These are phyloP conservation scores for Euura saliciscinereae DNA, from an alignment of 1,140 invertebrate genomes.

Conservation along the genomic window DNA sequence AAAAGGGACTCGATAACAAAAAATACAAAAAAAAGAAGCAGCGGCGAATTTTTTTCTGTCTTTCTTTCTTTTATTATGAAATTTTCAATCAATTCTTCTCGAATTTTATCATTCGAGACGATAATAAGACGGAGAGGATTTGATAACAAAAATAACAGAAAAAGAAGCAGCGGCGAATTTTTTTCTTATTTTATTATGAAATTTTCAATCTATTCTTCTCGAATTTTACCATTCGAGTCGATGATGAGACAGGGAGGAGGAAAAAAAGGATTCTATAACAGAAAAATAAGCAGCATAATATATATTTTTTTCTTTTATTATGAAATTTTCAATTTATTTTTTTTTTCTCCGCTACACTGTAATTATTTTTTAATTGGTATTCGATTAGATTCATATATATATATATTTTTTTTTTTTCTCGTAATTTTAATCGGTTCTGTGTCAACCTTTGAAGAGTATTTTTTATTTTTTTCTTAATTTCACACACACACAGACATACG, in stretches of 20 bases:
- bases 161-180: background rate
- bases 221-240: too few species aligned
- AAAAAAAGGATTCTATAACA: background rate
- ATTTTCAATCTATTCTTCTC: too few species aligned
- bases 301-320: background rate
- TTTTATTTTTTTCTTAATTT: too few species aligned
- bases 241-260: background rate
- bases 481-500: too few species aligned
- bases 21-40: too few species aligned
- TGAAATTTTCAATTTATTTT: slow-evolving; percentile 29
- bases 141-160: too few species aligned
- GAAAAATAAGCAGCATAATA: too few species aligned
- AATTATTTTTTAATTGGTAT: background rate
- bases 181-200: background rate
- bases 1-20: background rate
- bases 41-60: too few species aligned
- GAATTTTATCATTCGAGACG: too few species aligned
- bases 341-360: slow-evolving; percentile 36
- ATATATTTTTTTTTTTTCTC: background rate
- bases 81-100: slow-evolving; percentile 45
- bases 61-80: background rate
- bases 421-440: too few species aligned
- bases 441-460: too few species aligned
- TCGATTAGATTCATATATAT: background rate
- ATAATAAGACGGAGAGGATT: too few species aligned